These are phyloP conservation scores for Notarius quadriscutis DNA, from an alignment of 2,113 vertebrate species.

Conservation along the genomic window DNA sequence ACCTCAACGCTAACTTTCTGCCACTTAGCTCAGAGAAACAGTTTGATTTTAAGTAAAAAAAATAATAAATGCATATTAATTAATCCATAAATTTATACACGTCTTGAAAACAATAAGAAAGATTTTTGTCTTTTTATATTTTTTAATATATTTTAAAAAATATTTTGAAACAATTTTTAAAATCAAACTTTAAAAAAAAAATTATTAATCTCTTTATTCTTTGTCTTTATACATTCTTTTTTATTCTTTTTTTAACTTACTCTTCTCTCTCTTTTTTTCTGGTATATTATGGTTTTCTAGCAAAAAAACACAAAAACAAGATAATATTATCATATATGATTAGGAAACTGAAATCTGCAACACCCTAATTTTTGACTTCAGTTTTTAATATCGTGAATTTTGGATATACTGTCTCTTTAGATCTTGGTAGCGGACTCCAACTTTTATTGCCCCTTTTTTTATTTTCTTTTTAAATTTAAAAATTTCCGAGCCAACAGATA, in stretches of 20 bases:
- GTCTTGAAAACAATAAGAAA: not conserved
- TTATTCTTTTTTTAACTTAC: too few relatives aligned
- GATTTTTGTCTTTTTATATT: not conserved
- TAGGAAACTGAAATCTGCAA: too few relatives aligned
- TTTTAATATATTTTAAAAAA: not conserved
- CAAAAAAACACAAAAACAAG: not conserved
- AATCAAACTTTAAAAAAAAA: not conserved
- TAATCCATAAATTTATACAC: not conserved
- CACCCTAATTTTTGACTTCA: not conserved
- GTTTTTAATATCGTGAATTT: not conserved
- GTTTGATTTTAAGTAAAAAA: not conserved
- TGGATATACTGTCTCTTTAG: not conserved
- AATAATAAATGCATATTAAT: not conserved
- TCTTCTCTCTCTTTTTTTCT: not conserved
- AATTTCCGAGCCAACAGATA: too few relatives aligned
- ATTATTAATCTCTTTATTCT: too few relatives aligned
- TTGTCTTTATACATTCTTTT: not conserved
- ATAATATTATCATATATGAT: not conserved
- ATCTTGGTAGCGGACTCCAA: constrained; percentile 1
- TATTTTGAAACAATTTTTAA: not conserved
- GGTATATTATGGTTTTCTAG: not conserved
- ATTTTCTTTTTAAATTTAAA: not conserved
- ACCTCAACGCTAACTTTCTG: not conserved
- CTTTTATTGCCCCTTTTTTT: not conserved
- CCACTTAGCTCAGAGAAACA: not conserved